phyloP scores from a whole-genome alignment of 2,113 vertebrate species.

The Chionomys nivalis region DNA sequence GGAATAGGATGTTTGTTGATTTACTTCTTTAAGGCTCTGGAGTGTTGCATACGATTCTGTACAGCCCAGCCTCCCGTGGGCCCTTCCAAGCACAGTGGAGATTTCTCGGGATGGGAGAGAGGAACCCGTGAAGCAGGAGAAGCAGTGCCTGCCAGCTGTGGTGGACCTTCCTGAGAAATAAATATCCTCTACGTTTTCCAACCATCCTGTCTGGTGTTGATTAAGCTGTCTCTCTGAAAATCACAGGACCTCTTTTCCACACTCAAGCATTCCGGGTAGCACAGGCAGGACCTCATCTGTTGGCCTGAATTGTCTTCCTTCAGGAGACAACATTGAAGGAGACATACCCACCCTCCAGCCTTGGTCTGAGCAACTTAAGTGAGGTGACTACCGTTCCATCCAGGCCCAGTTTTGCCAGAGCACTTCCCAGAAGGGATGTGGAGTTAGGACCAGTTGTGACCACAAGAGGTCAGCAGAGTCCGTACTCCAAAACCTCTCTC shows the following conservation, averaged over 20 bases:
- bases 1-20: constrained; percentile 63
- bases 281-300: neutral
- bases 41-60: constrained; percentile 65
- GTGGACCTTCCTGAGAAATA: constrained; percentile 77
- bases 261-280: neutral
- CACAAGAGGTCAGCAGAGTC: constrained; percentile 70
- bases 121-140: neutral
- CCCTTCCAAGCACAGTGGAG: constrained; percentile 56
- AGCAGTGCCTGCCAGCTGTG: constrained; percentile 58
- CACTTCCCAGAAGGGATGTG: neutral
- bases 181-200: constrained; percentile 80
- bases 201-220: constrained; percentile 51
- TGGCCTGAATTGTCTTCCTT: neutral
- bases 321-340: neutral
- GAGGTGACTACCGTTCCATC: neutral
- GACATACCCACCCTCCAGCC: neutral
- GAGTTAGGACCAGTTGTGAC: neutral
- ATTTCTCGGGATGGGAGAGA: constrained; percentile 24
- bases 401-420: neutral
- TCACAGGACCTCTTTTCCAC: neutral
- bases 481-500: neutral
- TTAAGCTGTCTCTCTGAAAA: neutral
- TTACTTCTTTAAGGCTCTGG: constrained; percentile 73
- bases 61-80: constrained; percentile 26
- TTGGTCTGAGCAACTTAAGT: neutral